phyloP scores from a whole-genome alignment of 2,113 vertebrate genomes.

The Gila orcuttii region DNA sequence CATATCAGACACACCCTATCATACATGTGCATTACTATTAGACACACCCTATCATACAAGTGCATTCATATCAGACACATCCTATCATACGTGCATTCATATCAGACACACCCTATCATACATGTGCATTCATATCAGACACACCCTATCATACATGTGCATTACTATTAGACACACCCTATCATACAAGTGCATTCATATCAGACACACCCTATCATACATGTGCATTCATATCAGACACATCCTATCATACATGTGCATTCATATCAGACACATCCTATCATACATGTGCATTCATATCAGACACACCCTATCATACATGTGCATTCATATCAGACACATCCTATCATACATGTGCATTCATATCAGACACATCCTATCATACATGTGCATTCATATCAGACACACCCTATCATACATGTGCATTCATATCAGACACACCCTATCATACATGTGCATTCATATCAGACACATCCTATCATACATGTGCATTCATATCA shows the following conservation, averaged over 20 bases:
- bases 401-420: not conserved
- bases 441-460: not conserved
- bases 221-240: not conserved
- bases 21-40: not conserved
- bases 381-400: not conserved
- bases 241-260: not conserved
- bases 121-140: not conserved
- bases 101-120: not conserved
- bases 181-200: not conserved
- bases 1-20: not conserved
- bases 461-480: not conserved
- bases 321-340: not conserved
- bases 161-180: not conserved
- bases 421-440: not conserved
- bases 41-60: not conserved
- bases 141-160: not conserved
- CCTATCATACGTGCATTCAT: too few species aligned
- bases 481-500: not conserved
- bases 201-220: not conserved
- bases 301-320: not conserved
- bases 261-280: not conserved
- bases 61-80: too few species aligned
- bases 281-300: not conserved
- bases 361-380: not conserved
- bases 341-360: not conserved